phyloP scores from a whole-genome alignment of 2,888 invertebrate genomes.

The Cryptosula pallasiana region DNA sequence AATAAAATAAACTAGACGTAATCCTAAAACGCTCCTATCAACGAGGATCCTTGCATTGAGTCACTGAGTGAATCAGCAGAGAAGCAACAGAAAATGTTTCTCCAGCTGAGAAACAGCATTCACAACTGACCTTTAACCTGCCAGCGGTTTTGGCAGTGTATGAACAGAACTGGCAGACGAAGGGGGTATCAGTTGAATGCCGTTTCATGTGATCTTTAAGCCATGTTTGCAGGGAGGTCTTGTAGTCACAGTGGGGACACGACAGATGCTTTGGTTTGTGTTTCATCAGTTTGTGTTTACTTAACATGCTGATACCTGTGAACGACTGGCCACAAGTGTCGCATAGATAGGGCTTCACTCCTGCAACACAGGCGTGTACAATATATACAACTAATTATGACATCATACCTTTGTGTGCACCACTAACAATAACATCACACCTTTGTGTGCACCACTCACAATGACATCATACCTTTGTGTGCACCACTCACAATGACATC shows the following conservation, averaged over 20 bases:
- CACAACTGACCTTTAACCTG: not conserved
- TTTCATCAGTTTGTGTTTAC: slow-evolving; percentile 20
- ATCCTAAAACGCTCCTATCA: no score
- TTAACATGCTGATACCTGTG: slow-evolving; percentile 22
- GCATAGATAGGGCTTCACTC: slow-evolving; percentile 12
- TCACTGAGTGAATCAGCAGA: no score
- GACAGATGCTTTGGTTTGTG: slow-evolving; percentile 15
- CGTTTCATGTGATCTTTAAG: slow-evolving; percentile 11
- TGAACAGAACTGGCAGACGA: slow-evolving; percentile 13
- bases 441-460: slow-evolving; percentile 10
- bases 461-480: no score
- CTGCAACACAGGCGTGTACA: not conserved
- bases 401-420: slow-evolving; percentile 12
- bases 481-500: no score
- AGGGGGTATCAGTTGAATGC: slow-evolving; percentile 2
- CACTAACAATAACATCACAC: not conserved
- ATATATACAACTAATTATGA: no score
- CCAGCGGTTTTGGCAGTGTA: slow-evolving; percentile 15
- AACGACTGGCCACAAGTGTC: slow-evolving; percentile 18
- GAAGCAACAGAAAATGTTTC: no score
- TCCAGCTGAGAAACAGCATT: not conserved
- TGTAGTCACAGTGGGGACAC: slow-evolving; percentile 21
- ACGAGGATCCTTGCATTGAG: no score
- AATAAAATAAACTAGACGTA: no score
- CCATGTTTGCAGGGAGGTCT: not conserved